Conservation (phyloP, 2,888 invertebrate species). For the Limulus polyphemus region DNA sequence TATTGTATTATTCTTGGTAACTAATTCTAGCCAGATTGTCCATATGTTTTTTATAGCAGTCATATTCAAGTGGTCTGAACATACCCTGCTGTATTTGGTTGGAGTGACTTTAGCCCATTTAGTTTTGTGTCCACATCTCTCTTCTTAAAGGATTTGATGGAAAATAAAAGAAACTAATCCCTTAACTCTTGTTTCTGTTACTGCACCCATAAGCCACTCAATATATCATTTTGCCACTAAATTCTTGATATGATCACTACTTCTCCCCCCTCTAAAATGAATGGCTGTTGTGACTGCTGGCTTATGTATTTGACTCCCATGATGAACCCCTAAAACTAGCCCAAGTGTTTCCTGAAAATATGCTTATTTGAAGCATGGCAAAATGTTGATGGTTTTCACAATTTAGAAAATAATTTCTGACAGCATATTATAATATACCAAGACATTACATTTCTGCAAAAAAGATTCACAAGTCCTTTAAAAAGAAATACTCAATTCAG, state of each 20-base stretch:
- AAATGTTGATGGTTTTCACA: no score
- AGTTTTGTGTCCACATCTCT: not conserved
- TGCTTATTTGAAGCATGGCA: no score
- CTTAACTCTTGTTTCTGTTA: not conserved
- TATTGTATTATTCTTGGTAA: not conserved
- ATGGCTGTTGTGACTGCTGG: no score
- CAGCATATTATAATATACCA: no score
- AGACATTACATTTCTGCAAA: no score
- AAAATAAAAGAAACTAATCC: not conserved
- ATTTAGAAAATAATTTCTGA: no score
- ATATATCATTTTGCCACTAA: not conserved
- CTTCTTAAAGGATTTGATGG: not conserved
- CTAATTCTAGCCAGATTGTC: not conserved
- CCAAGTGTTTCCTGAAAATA: no score
- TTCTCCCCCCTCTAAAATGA: no score
- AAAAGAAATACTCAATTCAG: no score
- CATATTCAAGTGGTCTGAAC: not conserved
- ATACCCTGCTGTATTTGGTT: not conserved
- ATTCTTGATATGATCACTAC: not conserved
- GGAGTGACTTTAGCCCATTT: not conserved
- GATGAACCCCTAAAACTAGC: no score
- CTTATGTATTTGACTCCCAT: no score
- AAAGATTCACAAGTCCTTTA: no score
- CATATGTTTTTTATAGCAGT: not conserved
- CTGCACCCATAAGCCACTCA: not conserved